Percentiles rank a stretch among this genome's conserved stretches.
phyloP scores from a whole-genome alignment of 2,888 invertebrate species.

The Periphyllus acericola region DNA sequence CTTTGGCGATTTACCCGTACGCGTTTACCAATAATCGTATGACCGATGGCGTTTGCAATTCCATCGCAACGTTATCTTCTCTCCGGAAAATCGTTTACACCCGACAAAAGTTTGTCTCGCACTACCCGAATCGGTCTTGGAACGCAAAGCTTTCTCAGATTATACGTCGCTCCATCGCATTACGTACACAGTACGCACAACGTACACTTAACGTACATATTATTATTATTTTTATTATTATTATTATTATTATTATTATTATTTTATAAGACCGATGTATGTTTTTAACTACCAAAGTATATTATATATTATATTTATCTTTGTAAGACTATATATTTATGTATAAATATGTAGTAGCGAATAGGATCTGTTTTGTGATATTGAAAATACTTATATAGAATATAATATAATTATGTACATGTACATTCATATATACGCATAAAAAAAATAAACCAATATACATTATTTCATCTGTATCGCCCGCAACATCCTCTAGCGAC shows the following conservation, averaged over 20 bases:
- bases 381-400: conserved; percentile 12
- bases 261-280: conserved; percentile 31
- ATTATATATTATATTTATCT: conserved; percentile 29
- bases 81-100: too few species aligned
- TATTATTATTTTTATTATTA: background rate
- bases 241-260: conserved; percentile 34
- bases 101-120: background rate
- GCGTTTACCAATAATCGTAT: background rate
- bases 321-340: conserved; percentile 27
- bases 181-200: too few species aligned
- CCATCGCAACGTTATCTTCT: background rate
- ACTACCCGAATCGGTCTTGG: background rate
- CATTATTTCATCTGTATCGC: conserved; percentile 9
- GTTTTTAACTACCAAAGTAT: conserved; percentile 51
- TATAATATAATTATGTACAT: conserved; percentile 41
- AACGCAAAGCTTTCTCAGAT: background rate
- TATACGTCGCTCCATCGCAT: background rate
- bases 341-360: conserved; percentile 27
- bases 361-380: conserved; percentile 57
- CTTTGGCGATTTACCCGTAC: background rate
- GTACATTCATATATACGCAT: conserved; percentile 5
- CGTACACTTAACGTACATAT: background rate
- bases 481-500: background rate
- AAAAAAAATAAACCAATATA: background rate
- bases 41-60: too few species aligned